A percentile compares a stretch with the other conserved stretches of the same genome.
Conservation (phyloP, 2,113 vertebrate genomes). For the Actinemys pallida region DNA sequence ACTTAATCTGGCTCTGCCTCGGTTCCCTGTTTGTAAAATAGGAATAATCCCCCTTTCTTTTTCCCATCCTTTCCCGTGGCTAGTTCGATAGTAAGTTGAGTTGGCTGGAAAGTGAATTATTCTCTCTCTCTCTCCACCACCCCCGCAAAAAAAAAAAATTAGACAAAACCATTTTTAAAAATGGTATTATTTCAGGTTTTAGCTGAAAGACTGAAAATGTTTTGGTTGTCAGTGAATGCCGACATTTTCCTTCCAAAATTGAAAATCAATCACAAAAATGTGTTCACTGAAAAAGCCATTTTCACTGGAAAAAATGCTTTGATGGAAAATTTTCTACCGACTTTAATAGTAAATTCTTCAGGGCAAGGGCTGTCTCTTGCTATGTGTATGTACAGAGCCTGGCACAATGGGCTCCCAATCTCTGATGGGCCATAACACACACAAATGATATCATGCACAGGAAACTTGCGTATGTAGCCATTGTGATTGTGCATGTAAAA, state of each 20-base stretch:
- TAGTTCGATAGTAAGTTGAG: not conserved
- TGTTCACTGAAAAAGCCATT: not conserved
- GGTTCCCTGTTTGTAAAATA: not conserved
- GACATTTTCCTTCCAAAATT: not conserved
- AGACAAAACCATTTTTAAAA: fast-evolving
- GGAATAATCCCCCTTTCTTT: not conserved
- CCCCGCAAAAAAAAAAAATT: not conserved
- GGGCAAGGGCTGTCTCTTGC: not conserved
- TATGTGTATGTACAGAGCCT: not conserved
- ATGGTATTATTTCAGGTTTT: not conserved
- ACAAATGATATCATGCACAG: not conserved
- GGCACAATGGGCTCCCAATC: not conserved
- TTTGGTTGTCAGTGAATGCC: not conserved
- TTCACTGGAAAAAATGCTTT: not conserved
- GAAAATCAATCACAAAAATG: not conserved
- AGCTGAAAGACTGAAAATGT: not conserved
- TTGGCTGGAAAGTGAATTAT: not conserved
- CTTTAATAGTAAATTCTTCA: not conserved
- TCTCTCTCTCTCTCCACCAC: fast-evolving
- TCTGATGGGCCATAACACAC: not conserved
- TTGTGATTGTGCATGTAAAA: not conserved
- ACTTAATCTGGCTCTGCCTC: not conserved
- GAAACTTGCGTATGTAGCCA: not conserved
- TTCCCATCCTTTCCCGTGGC: not conserved
- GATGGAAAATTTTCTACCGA: not conserved